phyloP scores from a whole-genome alignment of 2,888 invertebrate species.

The Agrochola circellaris region DNA sequence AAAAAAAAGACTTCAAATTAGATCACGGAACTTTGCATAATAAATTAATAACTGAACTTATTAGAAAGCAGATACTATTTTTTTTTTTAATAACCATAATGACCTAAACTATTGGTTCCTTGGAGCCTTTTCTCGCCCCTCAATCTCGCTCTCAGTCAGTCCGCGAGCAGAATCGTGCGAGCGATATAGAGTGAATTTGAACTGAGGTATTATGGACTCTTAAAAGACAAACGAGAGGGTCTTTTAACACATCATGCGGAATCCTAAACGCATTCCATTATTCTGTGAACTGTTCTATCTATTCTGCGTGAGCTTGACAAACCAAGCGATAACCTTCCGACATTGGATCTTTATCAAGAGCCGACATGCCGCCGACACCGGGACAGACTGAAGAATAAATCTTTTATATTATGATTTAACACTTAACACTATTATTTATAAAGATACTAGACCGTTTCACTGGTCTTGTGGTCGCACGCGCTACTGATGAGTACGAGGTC shows the following conservation, averaged over 20 bases:
- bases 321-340: conserved; percentile 49
- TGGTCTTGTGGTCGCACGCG: too few relatives aligned
- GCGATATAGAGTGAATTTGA: too few relatives aligned
- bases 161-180: too few relatives aligned
- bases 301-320: conserved; percentile 45
- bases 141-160: too few relatives aligned
- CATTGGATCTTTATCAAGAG: conserved; percentile 47
- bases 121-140: too few relatives aligned
- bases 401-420: conserved; percentile 23
- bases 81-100: too few relatives aligned
- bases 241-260: conserved; percentile 36
- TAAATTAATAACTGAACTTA: too few relatives aligned
- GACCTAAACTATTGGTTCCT: too few relatives aligned
- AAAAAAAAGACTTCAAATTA: too few relatives aligned
- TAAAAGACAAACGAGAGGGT: not conserved
- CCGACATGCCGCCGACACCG: conserved; percentile 7
- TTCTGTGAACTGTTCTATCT: conserved; percentile 19
- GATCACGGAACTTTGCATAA: too few relatives aligned
- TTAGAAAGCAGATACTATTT: too few relatives aligned
- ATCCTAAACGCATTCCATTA: conserved; percentile 37
- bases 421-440: conserved; percentile 11
- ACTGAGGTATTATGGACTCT: not conserved
- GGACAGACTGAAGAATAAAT: conserved; percentile 19
- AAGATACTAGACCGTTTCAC: not conserved
- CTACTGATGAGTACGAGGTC: too few relatives aligned